These are phyloP conservation scores for Temnothorax nylanderi DNA, from an alignment of 1,140 invertebrate genomes.

Conservation along the genomic window DNA sequence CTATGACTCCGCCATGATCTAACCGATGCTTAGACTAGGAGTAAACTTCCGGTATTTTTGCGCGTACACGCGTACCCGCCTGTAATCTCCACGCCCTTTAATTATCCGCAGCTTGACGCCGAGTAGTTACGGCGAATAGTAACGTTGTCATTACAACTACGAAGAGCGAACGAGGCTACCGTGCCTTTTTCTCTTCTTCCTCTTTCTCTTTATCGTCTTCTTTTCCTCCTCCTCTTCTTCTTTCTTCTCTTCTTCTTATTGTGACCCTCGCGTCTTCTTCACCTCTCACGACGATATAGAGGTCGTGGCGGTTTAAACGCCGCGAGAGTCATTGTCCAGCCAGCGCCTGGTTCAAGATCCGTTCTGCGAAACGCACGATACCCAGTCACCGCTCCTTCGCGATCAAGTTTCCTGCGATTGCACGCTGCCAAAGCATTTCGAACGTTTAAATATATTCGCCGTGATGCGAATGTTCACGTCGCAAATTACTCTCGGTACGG, in stretches of 20 bases:
- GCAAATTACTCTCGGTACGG: not conserved
- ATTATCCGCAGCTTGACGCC: slow-evolving; percentile 65
- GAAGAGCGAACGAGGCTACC: slow-evolving; percentile 51
- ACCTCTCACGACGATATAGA: slow-evolving; percentile 49
- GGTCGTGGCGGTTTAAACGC: slow-evolving; percentile 41
- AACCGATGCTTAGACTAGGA: not conserved
- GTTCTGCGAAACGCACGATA: slow-evolving; percentile 60
- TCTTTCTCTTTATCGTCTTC: not conserved
- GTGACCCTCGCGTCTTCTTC: slow-evolving; percentile 17
- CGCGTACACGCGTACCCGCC: slow-evolving; percentile 29
- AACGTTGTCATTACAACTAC: slow-evolving; percentile 66
- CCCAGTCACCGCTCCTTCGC: not conserved
- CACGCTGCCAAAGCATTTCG: not conserved
- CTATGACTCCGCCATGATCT: slow-evolving; percentile 21
- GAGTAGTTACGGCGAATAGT: slow-evolving; percentile 42
- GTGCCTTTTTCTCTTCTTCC: not conserved
- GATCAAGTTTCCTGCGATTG: slow-evolving; percentile 30
- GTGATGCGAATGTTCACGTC: not conserved
- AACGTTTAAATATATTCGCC: not conserved
- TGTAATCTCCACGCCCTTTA: slow-evolving; percentile 69
- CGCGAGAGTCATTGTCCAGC: slow-evolving; percentile 60
- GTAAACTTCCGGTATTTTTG: slow-evolving; percentile 63
- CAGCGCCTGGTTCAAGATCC: slow-evolving; percentile 52
- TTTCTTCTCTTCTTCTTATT: slow-evolving; percentile 14
- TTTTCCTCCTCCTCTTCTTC: not conserved